Evolutionary conservation across 2,797 vertebrate species (phyloP).

Genomic region (Trichosurus vulpecula): DNA sequence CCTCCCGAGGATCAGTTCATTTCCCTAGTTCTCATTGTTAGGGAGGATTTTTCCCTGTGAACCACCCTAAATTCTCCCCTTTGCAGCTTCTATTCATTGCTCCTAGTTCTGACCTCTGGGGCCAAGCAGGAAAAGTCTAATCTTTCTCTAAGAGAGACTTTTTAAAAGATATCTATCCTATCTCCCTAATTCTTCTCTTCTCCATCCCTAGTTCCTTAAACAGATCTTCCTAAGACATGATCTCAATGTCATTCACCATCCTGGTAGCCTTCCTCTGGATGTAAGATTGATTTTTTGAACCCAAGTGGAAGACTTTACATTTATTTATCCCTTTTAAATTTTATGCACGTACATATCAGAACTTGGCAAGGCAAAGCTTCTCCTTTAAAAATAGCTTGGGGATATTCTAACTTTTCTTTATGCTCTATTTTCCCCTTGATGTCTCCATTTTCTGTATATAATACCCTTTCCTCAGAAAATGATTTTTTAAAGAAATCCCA

Average conservation of each 20-base stretch:
- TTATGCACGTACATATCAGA: not conserved
- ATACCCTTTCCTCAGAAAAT: slow-evolving; percentile 32
- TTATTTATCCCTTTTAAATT: not conserved
- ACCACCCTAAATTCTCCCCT: not conserved
- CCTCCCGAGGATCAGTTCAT: not conserved
- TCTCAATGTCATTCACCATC: not conserved
- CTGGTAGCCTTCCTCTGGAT: not conserved
- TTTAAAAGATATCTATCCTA: not conserved
- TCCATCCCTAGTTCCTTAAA: not conserved
- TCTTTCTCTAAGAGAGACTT: not conserved
- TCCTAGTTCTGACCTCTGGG: not conserved
- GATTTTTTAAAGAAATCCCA: not conserved
- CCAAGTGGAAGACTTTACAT: not conserved
- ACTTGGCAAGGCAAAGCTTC: not conserved
- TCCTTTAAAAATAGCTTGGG: not conserved
- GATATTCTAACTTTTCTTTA: not conserved
- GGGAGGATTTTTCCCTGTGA: not conserved
- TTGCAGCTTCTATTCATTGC: not conserved
- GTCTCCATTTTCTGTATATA: not conserved
- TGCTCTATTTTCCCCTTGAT: not conserved
- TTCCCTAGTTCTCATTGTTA: not conserved
- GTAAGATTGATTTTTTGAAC: not conserved
- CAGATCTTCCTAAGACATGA: not conserved
- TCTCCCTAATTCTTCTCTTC: not conserved
- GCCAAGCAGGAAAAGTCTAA: not conserved